phyloP scores from a whole-genome alignment of 2,797 vertebrate genomes.

The Graptemys geographica region DNA sequence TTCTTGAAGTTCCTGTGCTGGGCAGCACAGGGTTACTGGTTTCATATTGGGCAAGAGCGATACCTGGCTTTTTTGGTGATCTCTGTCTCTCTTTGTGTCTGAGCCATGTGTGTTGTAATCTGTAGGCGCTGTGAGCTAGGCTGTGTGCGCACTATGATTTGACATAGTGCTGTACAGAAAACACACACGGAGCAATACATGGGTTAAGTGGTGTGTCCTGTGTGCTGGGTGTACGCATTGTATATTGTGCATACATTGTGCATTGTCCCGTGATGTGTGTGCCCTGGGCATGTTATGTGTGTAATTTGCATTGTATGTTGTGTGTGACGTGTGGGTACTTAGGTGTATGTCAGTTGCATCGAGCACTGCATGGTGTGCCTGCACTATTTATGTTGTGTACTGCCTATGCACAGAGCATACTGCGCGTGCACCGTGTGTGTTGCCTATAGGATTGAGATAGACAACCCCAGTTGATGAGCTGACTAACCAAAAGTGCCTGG shows the following conservation, averaged over 20 bases:
- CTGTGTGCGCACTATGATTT: neutral
- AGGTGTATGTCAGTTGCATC: neutral
- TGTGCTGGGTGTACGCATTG: neutral
- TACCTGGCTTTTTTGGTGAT: neutral
- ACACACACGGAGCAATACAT: neutral
- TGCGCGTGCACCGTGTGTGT: neutral
- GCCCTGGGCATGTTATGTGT: neutral
- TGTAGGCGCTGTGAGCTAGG: fast-evolving
- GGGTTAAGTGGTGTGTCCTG: neutral
- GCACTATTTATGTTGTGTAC: neutral
- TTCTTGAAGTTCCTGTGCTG: neutral
- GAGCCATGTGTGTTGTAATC: neutral
- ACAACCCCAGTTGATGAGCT: neutral
- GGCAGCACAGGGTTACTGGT: neutral
- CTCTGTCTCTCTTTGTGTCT: fast-evolving
- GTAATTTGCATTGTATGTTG: neutral
- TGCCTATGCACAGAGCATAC: neutral
- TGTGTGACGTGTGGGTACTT: neutral
- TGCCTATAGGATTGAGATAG: neutral
- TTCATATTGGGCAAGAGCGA: neutral
- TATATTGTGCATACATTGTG: neutral
- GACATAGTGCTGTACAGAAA: neutral
- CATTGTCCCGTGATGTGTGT: too few relatives aligned
- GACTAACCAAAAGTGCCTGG: neutral
- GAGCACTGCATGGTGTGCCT: neutral